Evolutionary conservation across 1,140 invertebrate genomes (phyloP).

Genomic region (Drosophila equinoxialis): DNA sequence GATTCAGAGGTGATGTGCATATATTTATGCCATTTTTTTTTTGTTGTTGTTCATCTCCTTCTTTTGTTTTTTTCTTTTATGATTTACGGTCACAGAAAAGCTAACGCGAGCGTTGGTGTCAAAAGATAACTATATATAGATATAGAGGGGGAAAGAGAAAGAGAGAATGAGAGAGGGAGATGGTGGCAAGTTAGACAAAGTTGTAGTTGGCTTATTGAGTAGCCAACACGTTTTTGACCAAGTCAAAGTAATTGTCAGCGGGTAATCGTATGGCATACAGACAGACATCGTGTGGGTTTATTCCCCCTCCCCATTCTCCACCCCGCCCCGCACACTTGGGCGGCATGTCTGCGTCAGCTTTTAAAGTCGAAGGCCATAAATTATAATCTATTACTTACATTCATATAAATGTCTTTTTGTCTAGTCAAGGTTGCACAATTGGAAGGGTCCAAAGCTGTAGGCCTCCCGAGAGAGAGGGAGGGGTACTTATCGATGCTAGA

Average conservation of each 20-base stretch:
- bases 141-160: neutral
- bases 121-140: slow-evolving; percentile 2
- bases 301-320: neutral
- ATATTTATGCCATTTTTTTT: slow-evolving; percentile 26
- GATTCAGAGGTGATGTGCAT: slow-evolving; percentile 47
- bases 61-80: slow-evolving; percentile 17
- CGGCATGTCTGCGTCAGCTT: slow-evolving; percentile 7
- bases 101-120: slow-evolving; percentile 33
- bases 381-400: slow-evolving; percentile 7
- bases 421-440: slow-evolving; percentile 5
- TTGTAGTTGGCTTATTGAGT: slow-evolving; percentile 18
- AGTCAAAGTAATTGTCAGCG: slow-evolving; percentile 41
- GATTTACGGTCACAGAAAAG: slow-evolving; percentile 36
- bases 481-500: too few relatives aligned
- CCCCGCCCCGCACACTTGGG: neutral
- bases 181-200: neutral
- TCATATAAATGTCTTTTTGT: neutral
- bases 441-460: too few relatives aligned
- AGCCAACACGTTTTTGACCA: slow-evolving; percentile 21
- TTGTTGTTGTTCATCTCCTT: neutral
- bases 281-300: slow-evolving; percentile 40
- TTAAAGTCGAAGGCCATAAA: slow-evolving; percentile 15
- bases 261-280: slow-evolving; percentile 13
- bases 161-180: neutral
- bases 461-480: neutral